Conservation (phyloP, 2,888 invertebrate genomes). For the Vannuccia rotundouncinata region DNA sequence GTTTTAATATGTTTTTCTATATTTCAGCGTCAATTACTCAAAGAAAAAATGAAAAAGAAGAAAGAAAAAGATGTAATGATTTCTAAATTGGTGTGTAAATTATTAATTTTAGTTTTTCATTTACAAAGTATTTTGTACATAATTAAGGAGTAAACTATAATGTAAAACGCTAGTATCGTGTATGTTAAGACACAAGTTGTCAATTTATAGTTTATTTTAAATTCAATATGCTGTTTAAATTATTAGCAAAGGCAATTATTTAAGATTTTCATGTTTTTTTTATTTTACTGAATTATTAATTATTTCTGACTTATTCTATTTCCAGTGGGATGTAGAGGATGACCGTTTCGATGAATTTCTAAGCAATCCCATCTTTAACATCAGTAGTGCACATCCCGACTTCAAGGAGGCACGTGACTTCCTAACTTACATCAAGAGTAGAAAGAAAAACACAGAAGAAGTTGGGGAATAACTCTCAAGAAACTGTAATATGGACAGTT, state of each 20-base stretch:
- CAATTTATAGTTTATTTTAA: no score
- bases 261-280: no score
- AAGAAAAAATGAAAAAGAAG: conserved; percentile 7
- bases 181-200: neutral
- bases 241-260: no score
- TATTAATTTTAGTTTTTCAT: neutral
- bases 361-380: neutral
- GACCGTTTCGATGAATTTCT: conserved; percentile 12
- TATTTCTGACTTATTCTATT: no score
- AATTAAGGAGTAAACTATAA: no score
- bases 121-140: no score
- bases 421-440: neutral
- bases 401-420: neutral
- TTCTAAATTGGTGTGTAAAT: neutral
- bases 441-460: no score
- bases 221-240: no score
- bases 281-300: no score
- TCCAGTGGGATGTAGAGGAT: neutral
- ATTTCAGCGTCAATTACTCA: neutral
- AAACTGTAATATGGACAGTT: no score
- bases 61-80: neutral
- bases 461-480: no score
- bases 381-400: neutral
- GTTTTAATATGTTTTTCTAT: neutral
- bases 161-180: neutral